Evolutionary conservation across 2,797 vertebrate species (phyloP).

Genomic region (Sylvilagus floridanus): DNA sequence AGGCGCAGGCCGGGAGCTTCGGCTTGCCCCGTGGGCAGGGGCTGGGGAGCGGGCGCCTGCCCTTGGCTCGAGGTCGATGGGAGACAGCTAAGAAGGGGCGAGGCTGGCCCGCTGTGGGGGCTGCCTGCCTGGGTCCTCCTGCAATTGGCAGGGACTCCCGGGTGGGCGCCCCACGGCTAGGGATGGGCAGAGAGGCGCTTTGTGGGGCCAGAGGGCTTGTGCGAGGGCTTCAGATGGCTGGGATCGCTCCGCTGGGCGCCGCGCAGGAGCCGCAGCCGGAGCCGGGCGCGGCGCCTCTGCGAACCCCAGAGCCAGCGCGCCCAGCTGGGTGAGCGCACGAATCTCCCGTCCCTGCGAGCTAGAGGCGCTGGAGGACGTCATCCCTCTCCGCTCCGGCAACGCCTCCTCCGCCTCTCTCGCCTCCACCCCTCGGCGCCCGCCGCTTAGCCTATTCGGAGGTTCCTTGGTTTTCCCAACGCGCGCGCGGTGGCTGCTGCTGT

Average conservation of each 20-base stretch:
- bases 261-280: background rate
- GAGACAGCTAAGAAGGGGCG: constrained; percentile 66
- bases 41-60: constrained; percentile 74
- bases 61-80: constrained; percentile 88
- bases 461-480: background rate
- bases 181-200: background rate
- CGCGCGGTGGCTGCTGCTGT: background rate
- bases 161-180: background rate
- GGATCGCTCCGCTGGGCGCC: background rate
- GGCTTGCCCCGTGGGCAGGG: background rate
- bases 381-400: constrained; percentile 58
- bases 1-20: background rate
- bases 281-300: background rate
- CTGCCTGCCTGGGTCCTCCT: background rate
- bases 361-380: constrained; percentile 71
- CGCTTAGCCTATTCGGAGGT: constrained; percentile 10
- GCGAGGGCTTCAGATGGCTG: background rate
- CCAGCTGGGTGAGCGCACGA: background rate
- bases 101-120: constrained; percentile 23
- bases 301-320: background rate
- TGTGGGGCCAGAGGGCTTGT: background rate
- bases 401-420: constrained; percentile 63
- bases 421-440: constrained; percentile 10
- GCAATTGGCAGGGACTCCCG: background rate
- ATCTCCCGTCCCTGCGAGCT: constrained; percentile 46